Evolutionary conservation across 2,113 vertebrate genomes (phyloP), one percentile per base, ranked within the genome.

Genomic region (Scophthalmus maximus): DNA sequence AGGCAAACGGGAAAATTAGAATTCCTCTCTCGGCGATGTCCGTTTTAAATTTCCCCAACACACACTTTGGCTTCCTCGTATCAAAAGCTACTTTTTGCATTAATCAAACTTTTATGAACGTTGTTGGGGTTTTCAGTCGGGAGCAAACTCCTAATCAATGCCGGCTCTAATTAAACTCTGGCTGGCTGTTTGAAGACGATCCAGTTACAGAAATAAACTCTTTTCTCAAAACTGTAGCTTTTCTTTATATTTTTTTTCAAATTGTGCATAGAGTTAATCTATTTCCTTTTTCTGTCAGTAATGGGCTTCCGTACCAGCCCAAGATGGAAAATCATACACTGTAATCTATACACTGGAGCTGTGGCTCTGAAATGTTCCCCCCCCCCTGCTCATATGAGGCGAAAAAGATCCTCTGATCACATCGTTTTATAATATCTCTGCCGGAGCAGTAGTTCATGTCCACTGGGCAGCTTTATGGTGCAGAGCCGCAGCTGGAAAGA

Each of bases 401-500:
- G n/a, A n/a, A n/a, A n/a, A n/a, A n/a, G n/a, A n/a, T 72, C 71
- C 38, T 63, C n/a, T 63, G 20, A 44, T 71, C 26, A 58, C n/a
- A 30, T 46, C 56, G 51, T 86, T 77, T 74, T 56, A 80, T 71
- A 59, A 75, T 57, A 51, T 65, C 77, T 29, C n/a, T n/a, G n/a
- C n/a, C n/a, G 27, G 57, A 68, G 44, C 18, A 7, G 27, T 58
- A 34, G 9, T 70, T 80, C 56, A 59, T 71, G 32, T 46, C 69
- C 65, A 51, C 46, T 6, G 34, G 53, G 68, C 63, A 69, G 62
- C 46, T 80, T 82, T 69, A 75, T 82, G 71, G 63, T 49, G 52
- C 66, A 18, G 49, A 1, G 27, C 12, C 65, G 55, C 64, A 78
- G 60, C 57, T 25, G 52, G 26, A 32, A 4, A 57, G 49, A 47